Conservation (phyloP, 2,888 invertebrate genomes). For the Adelognathus sp. region DNA sequence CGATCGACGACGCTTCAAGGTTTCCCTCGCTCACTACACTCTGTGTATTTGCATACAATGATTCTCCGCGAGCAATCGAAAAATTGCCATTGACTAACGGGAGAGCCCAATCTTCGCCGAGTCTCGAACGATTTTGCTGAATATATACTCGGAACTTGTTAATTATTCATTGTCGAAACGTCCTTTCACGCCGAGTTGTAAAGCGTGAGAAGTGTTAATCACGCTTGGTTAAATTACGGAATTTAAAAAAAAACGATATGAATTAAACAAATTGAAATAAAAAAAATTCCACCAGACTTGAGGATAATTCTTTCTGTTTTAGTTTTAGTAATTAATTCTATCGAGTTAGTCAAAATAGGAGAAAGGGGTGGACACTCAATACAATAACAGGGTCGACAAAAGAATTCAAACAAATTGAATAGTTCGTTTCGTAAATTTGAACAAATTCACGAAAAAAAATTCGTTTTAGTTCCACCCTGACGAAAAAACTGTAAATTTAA, state of each 20-base stretch:
- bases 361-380: too few relatives aligned
- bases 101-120: slow-evolving; percentile 10
- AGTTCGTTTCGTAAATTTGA: too few relatives aligned
- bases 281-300: neutral
- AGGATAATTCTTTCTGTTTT: too few relatives aligned
- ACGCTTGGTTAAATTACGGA: neutral
- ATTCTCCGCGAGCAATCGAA: neutral
- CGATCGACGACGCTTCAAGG: slow-evolving; percentile 9
- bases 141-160: neutral
- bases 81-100: neutral
- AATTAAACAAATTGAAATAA: neutral
- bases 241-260: neutral
- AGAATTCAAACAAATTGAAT: too few relatives aligned
- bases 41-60: slow-evolving; percentile 17
- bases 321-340: too few relatives aligned
- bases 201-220: too few relatives aligned
- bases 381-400: too few relatives aligned
- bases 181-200: neutral
- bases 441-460: too few relatives aligned
- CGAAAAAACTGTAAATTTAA: too few relatives aligned
- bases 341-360: too few relatives aligned
- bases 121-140: neutral
- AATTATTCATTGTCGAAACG: neutral
- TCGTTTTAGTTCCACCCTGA: too few relatives aligned
- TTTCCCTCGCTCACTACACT: neutral